phyloP scores from a whole-genome alignment of 2,888 invertebrate genomes.

The Cheilosia vulpina region DNA sequence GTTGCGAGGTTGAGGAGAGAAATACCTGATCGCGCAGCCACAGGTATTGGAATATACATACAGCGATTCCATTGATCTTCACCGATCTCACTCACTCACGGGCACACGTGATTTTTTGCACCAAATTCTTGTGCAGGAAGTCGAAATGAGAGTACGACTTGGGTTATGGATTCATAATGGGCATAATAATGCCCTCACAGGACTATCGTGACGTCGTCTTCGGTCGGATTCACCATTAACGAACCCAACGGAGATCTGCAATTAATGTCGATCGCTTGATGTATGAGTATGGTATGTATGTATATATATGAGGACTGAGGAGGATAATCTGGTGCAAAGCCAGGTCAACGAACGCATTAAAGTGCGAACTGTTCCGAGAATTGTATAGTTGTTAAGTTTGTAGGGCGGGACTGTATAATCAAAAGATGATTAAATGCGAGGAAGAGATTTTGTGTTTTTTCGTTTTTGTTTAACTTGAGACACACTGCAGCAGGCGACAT shows the following conservation, averaged over 20 bases:
- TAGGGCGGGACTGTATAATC: conserved; percentile 60
- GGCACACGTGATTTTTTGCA: conserved; percentile 26
- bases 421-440: conserved; percentile 63
- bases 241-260: conserved; percentile 64
- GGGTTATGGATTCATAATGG: conserved; percentile 50
- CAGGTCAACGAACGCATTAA: conserved; percentile 66
- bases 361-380: conserved; percentile 66
- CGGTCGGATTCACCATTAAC: conserved; percentile 35
- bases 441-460: conserved; percentile 13
- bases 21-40: conserved; percentile 15
- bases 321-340: conserved; percentile 54
- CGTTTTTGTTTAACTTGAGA: too few relatives aligned
- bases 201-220: conserved; percentile 55
- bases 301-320: conserved; percentile 30
- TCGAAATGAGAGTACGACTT: conserved; percentile 27
- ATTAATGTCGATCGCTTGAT: conserved; percentile 70
- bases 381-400: conserved; percentile 14
- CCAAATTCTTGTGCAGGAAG: conserved; percentile 36
- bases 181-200: conserved; percentile 44
- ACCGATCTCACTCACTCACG: conserved; percentile 28
- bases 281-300: conserved; percentile 45
- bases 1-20: not conserved
- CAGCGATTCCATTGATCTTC: conserved; percentile 56
- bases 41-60: conserved; percentile 1
- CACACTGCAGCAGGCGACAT: conserved; percentile 38